Evolutionary conservation across 1,140 invertebrate genomes (phyloP).

Genomic region (Pygmarrhopalites habei): DNA sequence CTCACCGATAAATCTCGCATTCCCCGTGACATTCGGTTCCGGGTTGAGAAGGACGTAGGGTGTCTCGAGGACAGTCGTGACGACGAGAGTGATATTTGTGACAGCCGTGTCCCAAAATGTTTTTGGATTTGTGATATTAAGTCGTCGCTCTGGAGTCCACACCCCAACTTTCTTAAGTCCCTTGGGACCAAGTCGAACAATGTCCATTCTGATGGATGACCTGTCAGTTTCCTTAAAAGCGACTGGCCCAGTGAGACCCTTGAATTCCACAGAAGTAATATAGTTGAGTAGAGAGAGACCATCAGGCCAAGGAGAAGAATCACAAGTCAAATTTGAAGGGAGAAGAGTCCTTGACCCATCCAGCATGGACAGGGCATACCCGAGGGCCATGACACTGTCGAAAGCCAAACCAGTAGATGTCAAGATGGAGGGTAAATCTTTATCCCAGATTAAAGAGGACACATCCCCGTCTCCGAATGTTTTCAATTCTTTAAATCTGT

Average conservation of each 20-base stretch:
- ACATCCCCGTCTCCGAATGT: slow-evolving; percentile 30
- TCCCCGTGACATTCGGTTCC: slow-evolving; percentile 55
- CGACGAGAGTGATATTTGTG: slow-evolving; percentile 78
- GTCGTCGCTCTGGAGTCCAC: slow-evolving; percentile 64
- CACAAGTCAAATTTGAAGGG: slow-evolving; percentile 61
- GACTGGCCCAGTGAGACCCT: slow-evolving; percentile 67
- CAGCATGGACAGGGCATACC: slow-evolving; percentile 59
- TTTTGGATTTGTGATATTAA: slow-evolving; percentile 73
- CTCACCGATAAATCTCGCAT: slow-evolving; percentile 63
- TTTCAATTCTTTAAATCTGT: slow-evolving; percentile 25
- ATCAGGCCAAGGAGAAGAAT: slow-evolving; percentile 60
- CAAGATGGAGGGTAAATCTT: slow-evolving; percentile 41
- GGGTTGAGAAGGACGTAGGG: slow-evolving; percentile 64
- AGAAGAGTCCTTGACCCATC: slow-evolving; percentile 57
- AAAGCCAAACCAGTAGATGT: slow-evolving; percentile 69
- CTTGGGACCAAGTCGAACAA: slow-evolving; percentile 21
- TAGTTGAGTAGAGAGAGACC: slow-evolving; percentile 75
- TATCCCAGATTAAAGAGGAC: slow-evolving; percentile 16
- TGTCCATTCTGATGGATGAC: slow-evolving; percentile 23
- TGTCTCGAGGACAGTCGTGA: slow-evolving; percentile 76
- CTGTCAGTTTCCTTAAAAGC: slow-evolving; percentile 69
- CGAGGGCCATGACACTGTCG: slow-evolving; percentile 69
- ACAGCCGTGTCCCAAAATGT: slow-evolving; percentile 76
- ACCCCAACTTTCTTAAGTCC: slow-evolving; percentile 60
- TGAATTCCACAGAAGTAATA: slow-evolving; percentile 64